Percentiles rank a stretch among this genome's conserved stretches.
phyloP scores from a whole-genome alignment of 2,113 vertebrate species.

The Coturnix japonica region DNA sequence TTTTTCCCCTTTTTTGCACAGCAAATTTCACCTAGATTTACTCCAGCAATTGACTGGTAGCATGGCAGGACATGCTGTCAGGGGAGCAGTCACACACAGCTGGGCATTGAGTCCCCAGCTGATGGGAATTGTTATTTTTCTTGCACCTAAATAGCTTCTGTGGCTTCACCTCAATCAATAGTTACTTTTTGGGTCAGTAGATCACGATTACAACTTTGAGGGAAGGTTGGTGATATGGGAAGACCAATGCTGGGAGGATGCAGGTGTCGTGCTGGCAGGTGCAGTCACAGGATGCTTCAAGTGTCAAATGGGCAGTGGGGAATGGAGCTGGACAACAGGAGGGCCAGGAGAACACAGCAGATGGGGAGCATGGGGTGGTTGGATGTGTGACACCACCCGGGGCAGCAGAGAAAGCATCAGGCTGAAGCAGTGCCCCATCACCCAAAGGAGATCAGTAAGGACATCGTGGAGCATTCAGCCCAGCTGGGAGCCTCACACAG shows the following conservation, averaged over 20 bases:
- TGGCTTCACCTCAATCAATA: neutral
- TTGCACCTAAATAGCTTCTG: neutral
- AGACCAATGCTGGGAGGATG: neutral
- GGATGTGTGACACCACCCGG: accelerated
- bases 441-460: neutral
- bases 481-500: neutral
- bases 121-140: neutral
- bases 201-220: neutral
- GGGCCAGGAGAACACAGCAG: neutral
- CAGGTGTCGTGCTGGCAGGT: accelerated
- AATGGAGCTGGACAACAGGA: neutral
- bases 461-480: accelerated
- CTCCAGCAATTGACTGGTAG: neutral
- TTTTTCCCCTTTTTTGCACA: neutral
- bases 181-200: neutral
- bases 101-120: neutral
- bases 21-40: neutral
- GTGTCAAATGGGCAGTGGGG: neutral
- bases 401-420: neutral
- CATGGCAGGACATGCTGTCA: neutral
- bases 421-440: neutral
- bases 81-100: neutral
- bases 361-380: neutral
- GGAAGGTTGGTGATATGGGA: neutral
- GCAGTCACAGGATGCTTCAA: accelerated